Conservation (phyloP, 2,888 invertebrate genomes). For the Tineola bisselliella region DNA sequence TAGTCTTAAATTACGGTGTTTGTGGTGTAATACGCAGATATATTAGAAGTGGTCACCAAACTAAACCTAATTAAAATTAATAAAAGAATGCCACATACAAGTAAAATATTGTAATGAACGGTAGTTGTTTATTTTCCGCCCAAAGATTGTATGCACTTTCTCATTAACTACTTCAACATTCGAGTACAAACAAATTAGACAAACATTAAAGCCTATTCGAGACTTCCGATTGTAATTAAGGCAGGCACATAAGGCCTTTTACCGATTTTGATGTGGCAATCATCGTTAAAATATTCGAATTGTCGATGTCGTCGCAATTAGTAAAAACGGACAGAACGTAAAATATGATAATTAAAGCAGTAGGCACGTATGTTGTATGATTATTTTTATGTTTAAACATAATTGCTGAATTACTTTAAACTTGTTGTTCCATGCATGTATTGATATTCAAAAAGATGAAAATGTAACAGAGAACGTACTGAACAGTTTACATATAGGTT, state of each 20-base stretch:
- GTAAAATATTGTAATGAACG: not conserved
- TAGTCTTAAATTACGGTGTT: no score
- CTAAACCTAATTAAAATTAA: not conserved
- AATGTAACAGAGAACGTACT: no score
- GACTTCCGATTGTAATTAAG: constrained; percentile 58
- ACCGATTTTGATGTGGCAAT: not conserved
- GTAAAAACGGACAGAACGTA: not conserved
- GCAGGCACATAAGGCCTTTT: constrained; percentile 26
- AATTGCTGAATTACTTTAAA: not conserved
- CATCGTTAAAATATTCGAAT: not conserved
- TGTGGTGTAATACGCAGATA: no score
- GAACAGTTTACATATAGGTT: no score
- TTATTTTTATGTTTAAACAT: not conserved
- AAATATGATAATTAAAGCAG: not conserved
- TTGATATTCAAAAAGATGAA: no score
- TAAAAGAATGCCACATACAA: not conserved
- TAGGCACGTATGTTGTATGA: not conserved
- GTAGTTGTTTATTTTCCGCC: constrained; percentile 3
- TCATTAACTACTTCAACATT: constrained; percentile 9
- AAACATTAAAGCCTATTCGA: constrained; percentile 47
- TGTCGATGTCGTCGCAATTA: not conserved
- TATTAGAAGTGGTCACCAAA: no score
- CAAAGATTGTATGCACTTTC: constrained; percentile 9
- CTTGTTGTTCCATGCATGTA: no score
- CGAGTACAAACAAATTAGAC: constrained; percentile 46